These are phyloP conservation scores for Australoheros scitulus DNA, from an alignment of 2,113 vertebrate species.

Conservation along the genomic window DNA sequence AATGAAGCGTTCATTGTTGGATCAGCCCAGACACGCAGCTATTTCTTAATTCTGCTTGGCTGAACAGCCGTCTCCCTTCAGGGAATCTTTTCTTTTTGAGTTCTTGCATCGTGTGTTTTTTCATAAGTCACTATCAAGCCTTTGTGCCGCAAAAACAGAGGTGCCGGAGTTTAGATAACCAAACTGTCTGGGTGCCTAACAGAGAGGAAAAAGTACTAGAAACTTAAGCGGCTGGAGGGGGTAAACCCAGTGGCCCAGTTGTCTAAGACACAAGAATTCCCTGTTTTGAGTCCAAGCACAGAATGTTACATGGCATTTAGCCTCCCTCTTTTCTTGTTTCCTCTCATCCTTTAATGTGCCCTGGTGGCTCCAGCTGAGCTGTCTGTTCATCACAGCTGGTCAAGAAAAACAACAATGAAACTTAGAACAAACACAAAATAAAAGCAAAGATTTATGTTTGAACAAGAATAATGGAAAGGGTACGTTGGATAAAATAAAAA, in stretches of 20 bases:
- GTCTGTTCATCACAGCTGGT: too few species aligned
- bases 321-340: not conserved
- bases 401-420: not conserved
- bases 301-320: not conserved
- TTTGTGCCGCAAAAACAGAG: conserved; percentile 14
- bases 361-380: not conserved
- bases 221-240: not conserved
- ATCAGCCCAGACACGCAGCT: not conserved
- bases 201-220: not conserved
- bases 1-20: conserved; percentile 11
- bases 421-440: not conserved
- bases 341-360: not conserved
- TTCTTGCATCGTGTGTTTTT: conserved; percentile 17
- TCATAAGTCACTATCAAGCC: conserved; percentile 20
- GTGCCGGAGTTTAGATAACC: conserved; percentile 30
- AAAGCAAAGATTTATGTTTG: not conserved
- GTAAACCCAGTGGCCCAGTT: conserved; percentile 20
- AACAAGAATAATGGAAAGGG: not conserved
- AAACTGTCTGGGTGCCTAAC: conserved; percentile 16
- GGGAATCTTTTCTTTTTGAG: conserved; percentile 23
- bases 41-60: conserved; percentile 43
- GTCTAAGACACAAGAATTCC: conserved; percentile 1
- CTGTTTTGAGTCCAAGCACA: not conserved
- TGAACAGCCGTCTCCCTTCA: conserved; percentile 13
- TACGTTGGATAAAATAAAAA: too few species aligned